These are phyloP conservation scores for Coregonus ussuriensis DNA, from an alignment of 2,797 vertebrate species.

Conservation along the genomic window DNA sequence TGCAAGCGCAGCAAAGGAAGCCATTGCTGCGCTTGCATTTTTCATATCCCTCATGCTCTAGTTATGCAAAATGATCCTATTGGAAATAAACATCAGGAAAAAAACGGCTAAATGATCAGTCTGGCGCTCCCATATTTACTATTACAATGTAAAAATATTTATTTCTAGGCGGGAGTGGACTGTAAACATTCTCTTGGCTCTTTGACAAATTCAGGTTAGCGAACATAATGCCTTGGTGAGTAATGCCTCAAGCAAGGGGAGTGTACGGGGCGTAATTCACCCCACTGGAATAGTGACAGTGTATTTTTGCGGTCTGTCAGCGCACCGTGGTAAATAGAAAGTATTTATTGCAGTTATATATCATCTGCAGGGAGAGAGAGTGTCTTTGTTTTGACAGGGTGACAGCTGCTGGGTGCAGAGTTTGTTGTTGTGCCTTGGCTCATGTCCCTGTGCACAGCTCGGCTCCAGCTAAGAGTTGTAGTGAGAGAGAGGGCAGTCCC, in stretches of 20 bases:
- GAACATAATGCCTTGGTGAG: constrained; percentile 45
- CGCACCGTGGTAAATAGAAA: background rate
- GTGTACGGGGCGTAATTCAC: constrained; percentile 3
- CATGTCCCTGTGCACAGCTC: constrained; percentile 53
- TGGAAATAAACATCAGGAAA: background rate
- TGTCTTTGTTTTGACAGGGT: constrained; percentile 91
- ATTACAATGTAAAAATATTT: constrained; percentile 33
- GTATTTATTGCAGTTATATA: constrained; percentile 39
- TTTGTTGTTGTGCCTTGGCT: constrained; percentile 70
- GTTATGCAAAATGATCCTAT: background rate
- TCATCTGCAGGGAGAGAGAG: constrained; percentile 57
- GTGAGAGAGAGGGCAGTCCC: constrained; percentile 46
- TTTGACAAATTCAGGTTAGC: constrained; percentile 33
- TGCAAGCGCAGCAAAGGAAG: constrained; percentile 80
- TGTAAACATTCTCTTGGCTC: constrained; percentile 73
- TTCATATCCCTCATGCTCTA: constrained; percentile 37
- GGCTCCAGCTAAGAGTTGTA: constrained; percentile 47
- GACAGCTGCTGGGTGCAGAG: constrained; percentile 87
- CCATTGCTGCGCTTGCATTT: constrained; percentile 63
- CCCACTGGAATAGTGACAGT: constrained; percentile 16
- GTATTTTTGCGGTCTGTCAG: constrained; percentile 30
- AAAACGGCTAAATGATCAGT: background rate
- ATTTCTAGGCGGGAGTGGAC: constrained; percentile 59
- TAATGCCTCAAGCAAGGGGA: constrained; percentile 10
- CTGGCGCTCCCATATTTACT: background rate